phyloP scores from a whole-genome alignment of 2,888 invertebrate genomes.

The Xylophagus ater region DNA sequence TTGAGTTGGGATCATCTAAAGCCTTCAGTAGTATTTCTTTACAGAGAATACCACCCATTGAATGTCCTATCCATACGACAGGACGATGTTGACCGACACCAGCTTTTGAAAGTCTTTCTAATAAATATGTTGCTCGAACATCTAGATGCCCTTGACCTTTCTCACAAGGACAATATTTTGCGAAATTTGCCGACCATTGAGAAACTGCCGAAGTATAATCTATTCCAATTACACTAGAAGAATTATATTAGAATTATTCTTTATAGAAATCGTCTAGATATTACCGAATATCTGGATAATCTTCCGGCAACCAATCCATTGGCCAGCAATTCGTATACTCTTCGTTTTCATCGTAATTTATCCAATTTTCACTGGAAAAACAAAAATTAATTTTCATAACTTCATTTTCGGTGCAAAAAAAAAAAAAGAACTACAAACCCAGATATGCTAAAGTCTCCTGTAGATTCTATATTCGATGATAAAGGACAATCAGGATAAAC shows the following conservation, averaged over 20 bases:
- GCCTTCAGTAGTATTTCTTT: constrained; percentile 71
- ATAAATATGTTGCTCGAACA: constrained; percentile 54
- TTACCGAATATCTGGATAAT: constrained; percentile 53
- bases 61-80: constrained; percentile 86
- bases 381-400: background rate
- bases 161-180: constrained; percentile 37
- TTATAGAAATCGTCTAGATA: background rate
- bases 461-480: constrained; percentile 25
- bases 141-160: constrained; percentile 50
- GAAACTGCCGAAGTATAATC: constrained; percentile 81
- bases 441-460: constrained; percentile 42
- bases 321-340: constrained; percentile 78
- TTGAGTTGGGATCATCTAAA: constrained; percentile 43
- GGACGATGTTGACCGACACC: constrained; percentile 68
- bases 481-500: constrained; percentile 38
- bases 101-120: constrained; percentile 55
- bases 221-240: constrained; percentile 52
- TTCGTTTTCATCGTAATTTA: constrained; percentile 30
- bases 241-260: background rate
- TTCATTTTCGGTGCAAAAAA: background rate
- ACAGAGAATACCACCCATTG: constrained; percentile 89
- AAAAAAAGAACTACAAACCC: constrained; percentile 30
- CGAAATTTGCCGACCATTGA: constrained; percentile 60
- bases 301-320: constrained; percentile 82
- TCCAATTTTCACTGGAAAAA: constrained; percentile 25